Evolutionary conservation across 1,140 invertebrate genomes (phyloP).

Genomic region (Galleria mellonella): DNA sequence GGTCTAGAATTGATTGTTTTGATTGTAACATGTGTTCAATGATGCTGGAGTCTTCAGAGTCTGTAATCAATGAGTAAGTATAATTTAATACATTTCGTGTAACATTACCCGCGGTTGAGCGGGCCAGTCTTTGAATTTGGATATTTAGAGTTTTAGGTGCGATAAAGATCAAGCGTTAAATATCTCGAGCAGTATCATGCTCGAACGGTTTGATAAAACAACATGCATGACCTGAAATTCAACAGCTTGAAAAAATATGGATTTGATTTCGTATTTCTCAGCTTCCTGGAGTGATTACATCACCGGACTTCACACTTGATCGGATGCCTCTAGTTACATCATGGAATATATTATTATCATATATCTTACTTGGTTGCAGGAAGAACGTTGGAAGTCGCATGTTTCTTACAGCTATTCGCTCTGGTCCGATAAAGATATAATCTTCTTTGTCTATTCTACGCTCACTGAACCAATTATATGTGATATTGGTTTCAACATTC

Average conservation of each 20-base stretch:
- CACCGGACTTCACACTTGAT: too few relatives aligned
- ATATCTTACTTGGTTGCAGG: conserved; percentile 47
- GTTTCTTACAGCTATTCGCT: conserved; percentile 53
- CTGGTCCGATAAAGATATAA: conserved; percentile 50
- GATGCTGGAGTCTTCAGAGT: conserved; percentile 21
- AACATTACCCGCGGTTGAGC: background rate
- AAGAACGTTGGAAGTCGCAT: conserved; percentile 45
- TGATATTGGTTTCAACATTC: conserved; percentile 53
- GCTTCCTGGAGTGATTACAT: too few relatives aligned
- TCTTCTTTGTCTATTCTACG: conserved; percentile 47
- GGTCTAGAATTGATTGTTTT: conserved; percentile 40
- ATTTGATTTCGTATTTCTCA: too few relatives aligned
- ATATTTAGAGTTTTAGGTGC: too few relatives aligned
- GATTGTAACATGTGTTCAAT: conserved; percentile 32
- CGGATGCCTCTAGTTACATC: too few relatives aligned
- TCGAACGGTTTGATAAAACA: too few relatives aligned
- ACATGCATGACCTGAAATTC: too few relatives aligned
- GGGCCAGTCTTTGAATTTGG: background rate
- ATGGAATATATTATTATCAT: too few relatives aligned
- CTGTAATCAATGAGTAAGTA: conserved; percentile 28
- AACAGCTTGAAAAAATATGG: too few relatives aligned
- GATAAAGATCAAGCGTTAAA: too few relatives aligned
- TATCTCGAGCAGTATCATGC: too few relatives aligned
- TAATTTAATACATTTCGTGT: background rate
- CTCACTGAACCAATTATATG: conserved; percentile 40